Percentiles rank a stretch among this genome's conserved stretches.
phyloP scores from a whole-genome alignment of 2,113 vertebrate species.

The Mohoua ochrocephala region DNA sequence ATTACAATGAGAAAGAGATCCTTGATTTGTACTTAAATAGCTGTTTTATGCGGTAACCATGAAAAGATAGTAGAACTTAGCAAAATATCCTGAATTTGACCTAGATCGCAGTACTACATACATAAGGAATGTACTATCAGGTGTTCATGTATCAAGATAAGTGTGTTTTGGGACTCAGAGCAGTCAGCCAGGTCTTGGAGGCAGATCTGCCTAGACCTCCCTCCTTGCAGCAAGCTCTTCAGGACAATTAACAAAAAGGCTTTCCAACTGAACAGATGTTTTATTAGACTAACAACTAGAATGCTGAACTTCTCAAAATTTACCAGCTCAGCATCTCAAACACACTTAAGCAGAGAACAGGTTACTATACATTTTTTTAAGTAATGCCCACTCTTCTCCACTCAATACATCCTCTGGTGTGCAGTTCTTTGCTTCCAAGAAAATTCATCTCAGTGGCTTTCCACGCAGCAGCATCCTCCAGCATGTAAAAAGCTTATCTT shows the following conservation, averaged over 20 bases:
- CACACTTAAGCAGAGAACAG: not conserved
- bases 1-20: not conserved
- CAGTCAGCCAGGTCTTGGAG: not conserved
- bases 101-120: not conserved
- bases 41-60: not conserved
- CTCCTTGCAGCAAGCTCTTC: fast-evolving
- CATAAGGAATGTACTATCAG: not conserved
- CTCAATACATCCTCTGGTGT: not conserved
- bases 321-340: not conserved
- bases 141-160: not conserved
- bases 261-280: not conserved
- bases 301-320: not conserved
- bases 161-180: not conserved
- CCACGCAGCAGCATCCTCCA: not conserved
- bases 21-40: not conserved
- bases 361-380: not conserved
- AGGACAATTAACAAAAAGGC: not conserved
- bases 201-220: not conserved
- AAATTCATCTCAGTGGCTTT: not conserved
- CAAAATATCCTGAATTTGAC: not conserved
- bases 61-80: not conserved
- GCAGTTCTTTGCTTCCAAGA: not conserved
- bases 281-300: not conserved
- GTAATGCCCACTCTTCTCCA: not conserved
- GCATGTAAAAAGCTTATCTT: not conserved